Conservation (phyloP, 2,113 vertebrate genomes). For the Apus apus region DNA sequence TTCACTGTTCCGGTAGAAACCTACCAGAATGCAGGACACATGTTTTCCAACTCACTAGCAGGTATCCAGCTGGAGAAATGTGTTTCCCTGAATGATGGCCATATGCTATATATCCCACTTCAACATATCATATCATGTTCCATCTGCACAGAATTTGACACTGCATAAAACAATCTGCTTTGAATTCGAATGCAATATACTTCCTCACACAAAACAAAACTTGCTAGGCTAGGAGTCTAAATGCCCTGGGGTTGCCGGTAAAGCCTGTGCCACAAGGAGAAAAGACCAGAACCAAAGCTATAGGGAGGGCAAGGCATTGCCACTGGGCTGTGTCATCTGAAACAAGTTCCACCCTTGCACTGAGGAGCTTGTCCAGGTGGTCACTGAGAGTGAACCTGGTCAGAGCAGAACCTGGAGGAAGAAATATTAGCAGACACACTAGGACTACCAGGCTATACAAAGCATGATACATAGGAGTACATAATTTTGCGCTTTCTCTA, state of each 20-base stretch:
- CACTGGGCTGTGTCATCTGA: background rate
- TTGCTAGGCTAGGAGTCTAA: background rate
- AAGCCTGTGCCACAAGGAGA: background rate
- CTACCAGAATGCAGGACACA: conserved; percentile 56
- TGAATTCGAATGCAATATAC: conserved; percentile 37
- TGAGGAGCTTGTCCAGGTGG: background rate
- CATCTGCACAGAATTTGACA: conserved; percentile 55
- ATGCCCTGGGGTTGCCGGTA: background rate
- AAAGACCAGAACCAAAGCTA: background rate
- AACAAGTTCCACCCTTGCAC: background rate
- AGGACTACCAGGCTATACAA: background rate
- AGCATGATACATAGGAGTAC: background rate
- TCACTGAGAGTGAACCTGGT: background rate
- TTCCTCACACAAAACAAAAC: background rate
- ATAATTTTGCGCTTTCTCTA: background rate
- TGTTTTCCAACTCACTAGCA: conserved; percentile 64
- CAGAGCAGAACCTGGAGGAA: background rate
- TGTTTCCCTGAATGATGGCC: conserved; percentile 67
- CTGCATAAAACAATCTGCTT: conserved; percentile 61
- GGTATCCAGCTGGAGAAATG: conserved; percentile 61
- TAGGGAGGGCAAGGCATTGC: background rate
- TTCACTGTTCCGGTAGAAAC: conserved; percentile 27
- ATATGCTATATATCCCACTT: conserved; percentile 43
- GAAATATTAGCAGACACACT: background rate
- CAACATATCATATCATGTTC: conserved; percentile 58